Percentiles rank a stretch among this genome's conserved stretches.
phyloP scores from a whole-genome alignment of 2,888 invertebrate genomes.

The Parapristionchus giblindavisi region DNA sequence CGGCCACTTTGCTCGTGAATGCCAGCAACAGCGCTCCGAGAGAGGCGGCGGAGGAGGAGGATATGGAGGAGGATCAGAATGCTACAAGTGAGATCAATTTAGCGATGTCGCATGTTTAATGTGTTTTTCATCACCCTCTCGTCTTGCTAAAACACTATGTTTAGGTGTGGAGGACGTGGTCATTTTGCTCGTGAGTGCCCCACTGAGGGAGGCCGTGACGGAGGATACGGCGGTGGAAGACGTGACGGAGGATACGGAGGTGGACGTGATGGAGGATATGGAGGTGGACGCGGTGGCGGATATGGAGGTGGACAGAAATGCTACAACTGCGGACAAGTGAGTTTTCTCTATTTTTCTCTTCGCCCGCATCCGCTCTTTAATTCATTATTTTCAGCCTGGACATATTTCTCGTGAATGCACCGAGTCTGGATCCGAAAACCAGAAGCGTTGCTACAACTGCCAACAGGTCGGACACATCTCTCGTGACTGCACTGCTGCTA shows the following conservation, averaged over 20 bases:
- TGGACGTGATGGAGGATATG: conserved; percentile 38
- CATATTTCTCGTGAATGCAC: conserved; percentile 65
- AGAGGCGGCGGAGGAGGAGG: conserved; percentile 44
- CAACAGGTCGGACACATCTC: conserved; percentile 58
- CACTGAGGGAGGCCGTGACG: conserved; percentile 18
- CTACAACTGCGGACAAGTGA: conserved; percentile 61
- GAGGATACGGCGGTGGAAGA: conserved; percentile 24
- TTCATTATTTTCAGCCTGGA: conserved; percentile 43
- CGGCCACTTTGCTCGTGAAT: conserved; percentile 67
- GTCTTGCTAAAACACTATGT: conserved; percentile 16
- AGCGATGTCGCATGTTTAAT: too few species aligned
- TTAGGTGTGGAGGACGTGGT: conserved; percentile 41
- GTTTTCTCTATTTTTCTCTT: not conserved
- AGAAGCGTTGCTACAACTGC: conserved; percentile 90
- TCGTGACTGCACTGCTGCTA: conserved; percentile 55
- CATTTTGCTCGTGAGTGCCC: conserved; percentile 52
- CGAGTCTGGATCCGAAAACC: conserved; percentile 48
- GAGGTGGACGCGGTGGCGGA: conserved; percentile 40
- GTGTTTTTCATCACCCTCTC: not conserved
- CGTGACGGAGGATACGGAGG: conserved; percentile 38
- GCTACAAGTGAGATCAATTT: not conserved
- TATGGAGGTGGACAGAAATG: conserved; percentile 60
- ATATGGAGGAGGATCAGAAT: conserved; percentile 42
- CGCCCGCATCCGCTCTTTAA: not conserved
- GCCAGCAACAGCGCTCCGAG: conserved; percentile 50